Conservation (phyloP, 2,113 vertebrate genomes). For the Notiomystis cincta region DNA sequence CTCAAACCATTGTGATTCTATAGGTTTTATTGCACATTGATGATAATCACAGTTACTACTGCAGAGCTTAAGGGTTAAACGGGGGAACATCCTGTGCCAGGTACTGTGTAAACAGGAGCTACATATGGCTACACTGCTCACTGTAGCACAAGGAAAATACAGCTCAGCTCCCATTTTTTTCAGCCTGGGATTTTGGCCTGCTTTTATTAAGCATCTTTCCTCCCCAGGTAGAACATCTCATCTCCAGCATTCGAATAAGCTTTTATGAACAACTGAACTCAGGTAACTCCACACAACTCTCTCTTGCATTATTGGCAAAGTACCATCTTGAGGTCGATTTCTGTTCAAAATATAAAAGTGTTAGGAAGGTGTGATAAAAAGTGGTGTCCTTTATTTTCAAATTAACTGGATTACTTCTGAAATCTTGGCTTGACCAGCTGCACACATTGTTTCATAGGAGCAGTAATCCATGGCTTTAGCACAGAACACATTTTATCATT, state of each 20-base stretch:
- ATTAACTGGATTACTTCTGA: conserved; percentile 35
- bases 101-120: not conserved
- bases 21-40: not conserved
- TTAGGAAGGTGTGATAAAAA: not conserved
- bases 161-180: not conserved
- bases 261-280: not conserved
- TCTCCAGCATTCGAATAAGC: not conserved
- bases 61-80: not conserved
- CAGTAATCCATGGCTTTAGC: conserved; percentile 53
- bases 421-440: not conserved
- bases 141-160: not conserved
- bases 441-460: conserved; percentile 39
- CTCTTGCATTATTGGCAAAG: not conserved
- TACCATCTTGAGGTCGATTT: not conserved
- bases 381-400: not conserved
- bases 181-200: not conserved
- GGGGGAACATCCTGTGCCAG: not conserved
- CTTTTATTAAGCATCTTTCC: not conserved
- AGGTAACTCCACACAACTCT: not conserved
- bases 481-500: conserved; percentile 41
- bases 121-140: not conserved
- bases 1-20: not conserved
- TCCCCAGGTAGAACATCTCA: not conserved
- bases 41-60: not conserved
- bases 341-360: not conserved